Conservation (phyloP, 2,888 invertebrate genomes). For the Tipula confusa region DNA sequence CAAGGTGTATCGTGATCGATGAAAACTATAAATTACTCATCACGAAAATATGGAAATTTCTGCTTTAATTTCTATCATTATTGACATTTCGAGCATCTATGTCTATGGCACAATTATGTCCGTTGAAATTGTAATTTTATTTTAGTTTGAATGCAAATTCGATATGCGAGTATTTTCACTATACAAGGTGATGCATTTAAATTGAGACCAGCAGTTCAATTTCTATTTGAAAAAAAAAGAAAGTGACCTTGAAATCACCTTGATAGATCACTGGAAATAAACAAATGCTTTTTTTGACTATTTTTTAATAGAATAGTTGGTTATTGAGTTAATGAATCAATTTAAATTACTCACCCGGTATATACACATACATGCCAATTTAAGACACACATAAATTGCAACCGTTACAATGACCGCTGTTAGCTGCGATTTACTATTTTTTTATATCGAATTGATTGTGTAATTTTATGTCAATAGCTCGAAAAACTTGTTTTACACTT, state of each 20-base stretch:
- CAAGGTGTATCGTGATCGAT: too few species aligned
- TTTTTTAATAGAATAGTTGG: too few species aligned
- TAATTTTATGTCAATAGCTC: neutral
- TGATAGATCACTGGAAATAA: too few species aligned
- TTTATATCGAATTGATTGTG: neutral
- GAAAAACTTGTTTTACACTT: neutral
- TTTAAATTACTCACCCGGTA: too few species aligned
- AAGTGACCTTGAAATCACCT: too few species aligned
- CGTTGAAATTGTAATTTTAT: neutral
- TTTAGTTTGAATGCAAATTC: neutral
- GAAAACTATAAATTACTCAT: too few species aligned
- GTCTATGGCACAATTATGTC: neutral
- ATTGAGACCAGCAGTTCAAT: too few species aligned
- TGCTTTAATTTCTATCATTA: neutral
- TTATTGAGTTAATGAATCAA: too few species aligned
- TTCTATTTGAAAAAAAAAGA: too few species aligned
- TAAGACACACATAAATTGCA: neutral
- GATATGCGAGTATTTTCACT: neutral
- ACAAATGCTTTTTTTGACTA: too few species aligned
- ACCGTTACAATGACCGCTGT: conserved; percentile 7
- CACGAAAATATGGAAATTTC: neutral
- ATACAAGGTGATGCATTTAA: too few species aligned
- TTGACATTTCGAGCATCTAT: neutral
- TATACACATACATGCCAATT: neutral
- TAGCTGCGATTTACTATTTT: neutral